Percentiles rank a stretch among this genome's conserved stretches.
Evolutionary conservation across 2,113 vertebrate genomes (phyloP).

Genomic region (Zosterops borbonicus): DNA sequence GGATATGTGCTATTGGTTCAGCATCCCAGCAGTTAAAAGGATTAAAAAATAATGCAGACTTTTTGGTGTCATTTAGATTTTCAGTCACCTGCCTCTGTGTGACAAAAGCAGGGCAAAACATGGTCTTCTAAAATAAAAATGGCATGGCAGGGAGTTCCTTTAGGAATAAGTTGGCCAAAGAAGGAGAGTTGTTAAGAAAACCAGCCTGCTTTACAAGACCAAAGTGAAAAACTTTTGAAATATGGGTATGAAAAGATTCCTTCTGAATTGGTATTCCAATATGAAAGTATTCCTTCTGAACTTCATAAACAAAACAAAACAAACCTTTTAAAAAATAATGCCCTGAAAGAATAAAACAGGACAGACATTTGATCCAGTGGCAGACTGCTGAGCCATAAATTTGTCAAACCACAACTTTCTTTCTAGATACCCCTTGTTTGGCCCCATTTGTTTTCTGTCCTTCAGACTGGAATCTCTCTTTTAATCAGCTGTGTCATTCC

Average conservation of each 20-base stretch:
- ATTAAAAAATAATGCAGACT: not conserved
- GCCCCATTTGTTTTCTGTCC: not conserved
- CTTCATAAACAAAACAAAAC: no score
- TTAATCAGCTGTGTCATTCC: not conserved
- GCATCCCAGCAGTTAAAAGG: not conserved
- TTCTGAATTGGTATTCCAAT: not conserved
- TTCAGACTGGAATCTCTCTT: not conserved
- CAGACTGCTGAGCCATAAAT: not conserved
- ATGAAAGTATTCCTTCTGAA: not conserved
- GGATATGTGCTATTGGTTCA: not conserved
- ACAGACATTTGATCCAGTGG: not conserved
- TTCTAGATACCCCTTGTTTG: not conserved
- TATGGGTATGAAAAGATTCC: not conserved
- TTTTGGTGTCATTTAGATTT: not conserved
- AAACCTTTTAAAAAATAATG: not conserved
- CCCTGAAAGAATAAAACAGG: not conserved
- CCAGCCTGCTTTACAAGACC: not conserved
- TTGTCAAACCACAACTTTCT: not conserved
- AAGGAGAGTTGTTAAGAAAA: not conserved
- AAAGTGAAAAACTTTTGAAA: not conserved
- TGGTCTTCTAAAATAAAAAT: not conserved
- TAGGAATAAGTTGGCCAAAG: not conserved
- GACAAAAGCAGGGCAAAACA: not conserved
- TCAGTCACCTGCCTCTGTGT: not conserved
- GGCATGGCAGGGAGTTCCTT: not conserved